Conservation (phyloP, 35 echinoderm and acorn worm genomes). For the Diadema setosum region DNA sequence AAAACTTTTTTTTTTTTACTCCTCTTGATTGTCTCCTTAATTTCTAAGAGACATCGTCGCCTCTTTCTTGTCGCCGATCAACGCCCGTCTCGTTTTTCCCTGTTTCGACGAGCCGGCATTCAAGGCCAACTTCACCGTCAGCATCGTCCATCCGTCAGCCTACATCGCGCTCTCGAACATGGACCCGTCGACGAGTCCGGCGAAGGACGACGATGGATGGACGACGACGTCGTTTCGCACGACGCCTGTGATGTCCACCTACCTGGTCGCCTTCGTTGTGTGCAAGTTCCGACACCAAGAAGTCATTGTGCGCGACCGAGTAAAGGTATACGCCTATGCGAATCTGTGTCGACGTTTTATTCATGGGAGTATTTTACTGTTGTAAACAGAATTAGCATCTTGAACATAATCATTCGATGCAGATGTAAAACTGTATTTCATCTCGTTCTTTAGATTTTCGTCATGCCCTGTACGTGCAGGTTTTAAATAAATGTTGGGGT, state of each 20-base stretch:
- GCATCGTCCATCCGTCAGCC: slow-evolving; percentile 38
- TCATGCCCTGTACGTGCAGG: too few relatives aligned
- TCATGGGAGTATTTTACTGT: too few relatives aligned
- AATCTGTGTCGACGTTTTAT: too few relatives aligned
- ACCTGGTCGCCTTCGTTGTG: slow-evolving; percentile 76
- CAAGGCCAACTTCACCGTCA: slow-evolving; percentile 92
- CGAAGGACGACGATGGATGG: background rate
- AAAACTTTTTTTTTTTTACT: background rate
- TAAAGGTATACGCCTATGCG: too few relatives aligned
- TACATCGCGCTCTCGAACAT: slow-evolving; percentile 88
- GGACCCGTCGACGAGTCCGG: background rate
- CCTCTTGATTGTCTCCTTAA: too few relatives aligned
- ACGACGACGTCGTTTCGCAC: slow-evolving; percentile 32
- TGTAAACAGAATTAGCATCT: too few relatives aligned
- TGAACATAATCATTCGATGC: too few relatives aligned
- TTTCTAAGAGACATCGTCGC: slow-evolving; percentile 74
- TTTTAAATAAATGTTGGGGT: too few relatives aligned
- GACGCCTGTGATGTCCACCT: slow-evolving; percentile 86
- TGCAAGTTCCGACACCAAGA: slow-evolving; percentile 36
- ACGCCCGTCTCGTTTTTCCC: slow-evolving; percentile 61
- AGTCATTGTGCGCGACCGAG: slow-evolving; percentile 20
- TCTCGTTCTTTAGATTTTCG: too few relatives aligned
- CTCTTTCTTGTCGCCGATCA: slow-evolving; percentile 73
- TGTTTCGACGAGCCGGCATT: slow-evolving; percentile 91
- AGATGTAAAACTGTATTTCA: too few relatives aligned